Conservation (phyloP, 1,140 invertebrate species). For the Tetramorium parvispinum region DNA sequence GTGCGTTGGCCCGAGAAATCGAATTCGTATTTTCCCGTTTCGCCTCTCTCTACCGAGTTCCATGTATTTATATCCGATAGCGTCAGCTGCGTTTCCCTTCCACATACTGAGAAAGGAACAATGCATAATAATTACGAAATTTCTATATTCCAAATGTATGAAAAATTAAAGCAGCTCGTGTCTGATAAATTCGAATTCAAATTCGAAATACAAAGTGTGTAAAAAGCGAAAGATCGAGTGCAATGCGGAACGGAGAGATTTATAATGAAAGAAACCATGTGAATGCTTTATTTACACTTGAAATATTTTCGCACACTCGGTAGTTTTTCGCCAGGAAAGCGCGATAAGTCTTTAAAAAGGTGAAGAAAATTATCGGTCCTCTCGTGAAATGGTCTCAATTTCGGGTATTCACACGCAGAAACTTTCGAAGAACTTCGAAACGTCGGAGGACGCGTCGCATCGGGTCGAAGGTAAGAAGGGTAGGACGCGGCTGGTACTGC, state of each 20-base stretch:
- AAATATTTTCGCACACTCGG: background rate
- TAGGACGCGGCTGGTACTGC: slow-evolving; percentile 27
- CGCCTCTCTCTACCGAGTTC: background rate
- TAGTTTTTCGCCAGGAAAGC: background rate
- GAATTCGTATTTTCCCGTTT: slow-evolving; percentile 58
- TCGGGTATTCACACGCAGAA: slow-evolving; percentile 35
- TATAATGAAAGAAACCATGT: background rate
- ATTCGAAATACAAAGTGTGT: background rate
- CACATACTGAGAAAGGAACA: background rate
- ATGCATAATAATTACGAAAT: slow-evolving; percentile 14
- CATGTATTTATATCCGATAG: slow-evolving; percentile 47
- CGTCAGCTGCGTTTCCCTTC: background rate
- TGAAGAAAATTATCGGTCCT: slow-evolving; percentile 5
- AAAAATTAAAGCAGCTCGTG: background rate
- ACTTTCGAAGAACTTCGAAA: slow-evolving; percentile 25
- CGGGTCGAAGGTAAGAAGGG: slow-evolving; percentile 46
- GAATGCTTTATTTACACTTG: background rate
- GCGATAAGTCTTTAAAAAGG: background rate
- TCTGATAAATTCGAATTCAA: background rate
- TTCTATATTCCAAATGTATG: background rate
- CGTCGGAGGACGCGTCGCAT: slow-evolving; percentile 17
- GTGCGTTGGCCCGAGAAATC: slow-evolving; percentile 56
- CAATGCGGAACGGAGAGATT: background rate
- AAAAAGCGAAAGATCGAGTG: background rate
- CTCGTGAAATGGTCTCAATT: background rate